Percentiles rank a stretch among this genome's conserved stretches.
Evolutionary conservation across 2,797 vertebrate species (phyloP).

Genomic region (Sphaeramia orbicularis): DNA sequence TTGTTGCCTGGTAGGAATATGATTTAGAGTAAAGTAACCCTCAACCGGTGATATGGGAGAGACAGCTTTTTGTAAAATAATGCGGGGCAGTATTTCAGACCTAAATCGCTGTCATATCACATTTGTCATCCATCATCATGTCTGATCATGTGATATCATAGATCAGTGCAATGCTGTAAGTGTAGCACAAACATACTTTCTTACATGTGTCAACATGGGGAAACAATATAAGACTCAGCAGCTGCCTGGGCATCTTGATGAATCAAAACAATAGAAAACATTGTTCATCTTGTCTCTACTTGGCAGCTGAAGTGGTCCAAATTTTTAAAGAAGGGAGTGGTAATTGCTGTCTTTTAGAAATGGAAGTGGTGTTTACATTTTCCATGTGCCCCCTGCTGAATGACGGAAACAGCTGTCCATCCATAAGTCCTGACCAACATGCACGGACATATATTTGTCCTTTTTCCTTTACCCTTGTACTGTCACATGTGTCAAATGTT

Average conservation of each 20-base stretch:
- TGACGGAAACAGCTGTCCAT: slow-evolving; percentile 69
- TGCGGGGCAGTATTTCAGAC: slow-evolving; percentile 21
- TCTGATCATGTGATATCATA: slow-evolving; percentile 35
- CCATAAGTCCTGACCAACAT: slow-evolving; percentile 28
- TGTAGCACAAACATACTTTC: slow-evolving; percentile 31
- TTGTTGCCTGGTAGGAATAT: slow-evolving; percentile 23
- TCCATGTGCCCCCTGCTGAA: slow-evolving; percentile 57
- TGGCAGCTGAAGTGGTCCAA: slow-evolving; percentile 48
- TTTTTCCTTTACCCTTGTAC: slow-evolving; percentile 13
- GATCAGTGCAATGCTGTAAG: slow-evolving; percentile 49
- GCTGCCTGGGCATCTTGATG: slow-evolving; percentile 65
- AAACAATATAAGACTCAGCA: slow-evolving; percentile 50
- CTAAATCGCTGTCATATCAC: slow-evolving; percentile 52
- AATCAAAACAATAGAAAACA: slow-evolving; percentile 61
- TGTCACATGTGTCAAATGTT: slow-evolving; percentile 35
- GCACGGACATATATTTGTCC: slow-evolving; percentile 25
- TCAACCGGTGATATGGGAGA: slow-evolving; percentile 47
- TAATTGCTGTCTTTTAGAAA: slow-evolving; percentile 72
- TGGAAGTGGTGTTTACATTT: slow-evolving; percentile 74
- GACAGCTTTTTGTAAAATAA: slow-evolving; percentile 41
- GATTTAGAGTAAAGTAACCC: slow-evolving; percentile 23
- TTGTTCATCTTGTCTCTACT: slow-evolving; percentile 48
- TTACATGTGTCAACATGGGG: slow-evolving; percentile 31
- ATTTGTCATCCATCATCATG: slow-evolving; percentile 53
- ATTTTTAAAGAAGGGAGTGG: slow-evolving; percentile 53